These are phyloP conservation scores for Pluvialis apricaria DNA, from an alignment of 2,113 vertebrate genomes.

Conservation along the genomic window DNA sequence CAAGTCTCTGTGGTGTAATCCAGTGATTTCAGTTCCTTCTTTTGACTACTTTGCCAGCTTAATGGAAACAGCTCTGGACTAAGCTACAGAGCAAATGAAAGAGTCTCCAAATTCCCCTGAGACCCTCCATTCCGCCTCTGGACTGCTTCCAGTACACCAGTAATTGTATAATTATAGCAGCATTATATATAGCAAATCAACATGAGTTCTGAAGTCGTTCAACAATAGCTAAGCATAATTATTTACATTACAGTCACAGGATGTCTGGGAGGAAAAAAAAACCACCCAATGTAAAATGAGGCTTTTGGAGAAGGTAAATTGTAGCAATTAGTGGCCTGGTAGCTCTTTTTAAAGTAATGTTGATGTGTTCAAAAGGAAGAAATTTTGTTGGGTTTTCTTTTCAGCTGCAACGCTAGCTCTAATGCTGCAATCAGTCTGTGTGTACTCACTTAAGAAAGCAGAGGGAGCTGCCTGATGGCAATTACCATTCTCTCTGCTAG, in stretches of 20 bases:
- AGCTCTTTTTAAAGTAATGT: background rate
- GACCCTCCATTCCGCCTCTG: background rate
- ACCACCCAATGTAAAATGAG: background rate
- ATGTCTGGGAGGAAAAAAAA: background rate
- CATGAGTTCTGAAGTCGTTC: background rate
- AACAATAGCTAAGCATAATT: slow-evolving; percentile 26
- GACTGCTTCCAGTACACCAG: background rate
- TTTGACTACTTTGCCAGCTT: background rate
- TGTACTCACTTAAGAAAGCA: background rate
- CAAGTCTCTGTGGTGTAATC: background rate
- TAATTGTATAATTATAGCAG: background rate
- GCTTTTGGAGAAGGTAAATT: slow-evolving; percentile 36
- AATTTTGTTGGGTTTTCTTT: background rate
- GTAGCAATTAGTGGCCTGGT: slow-evolving; percentile 22
- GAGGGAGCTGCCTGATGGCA: background rate
- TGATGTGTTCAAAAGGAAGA: background rate
- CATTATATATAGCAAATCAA: background rate
- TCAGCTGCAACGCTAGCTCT: background rate
- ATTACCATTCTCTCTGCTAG: background rate
- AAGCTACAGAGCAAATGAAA: background rate
- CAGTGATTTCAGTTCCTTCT: background rate
- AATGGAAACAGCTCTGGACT: background rate
- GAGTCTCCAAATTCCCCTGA: background rate
- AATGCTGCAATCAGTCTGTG: background rate
- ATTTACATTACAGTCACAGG: slow-evolving; percentile 9